Evolutionary conservation across 2,113 vertebrate species (phyloP), one percentile per base, ranked within the genome.

Genomic region (Cheilinus undulatus): DNA sequence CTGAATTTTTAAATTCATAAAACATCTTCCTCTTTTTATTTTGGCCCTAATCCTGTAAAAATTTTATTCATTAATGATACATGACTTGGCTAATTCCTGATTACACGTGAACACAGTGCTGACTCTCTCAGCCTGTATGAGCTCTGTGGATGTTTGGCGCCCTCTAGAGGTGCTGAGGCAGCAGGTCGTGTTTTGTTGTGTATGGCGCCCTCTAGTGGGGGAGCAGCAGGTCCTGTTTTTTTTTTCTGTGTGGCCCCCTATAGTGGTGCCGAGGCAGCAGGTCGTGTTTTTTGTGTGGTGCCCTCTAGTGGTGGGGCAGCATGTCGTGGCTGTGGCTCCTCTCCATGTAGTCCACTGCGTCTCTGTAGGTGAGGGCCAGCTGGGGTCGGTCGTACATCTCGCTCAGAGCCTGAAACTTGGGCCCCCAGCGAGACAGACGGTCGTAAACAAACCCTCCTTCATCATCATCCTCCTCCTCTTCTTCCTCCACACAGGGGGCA

Each of bases 391-490:
- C 82, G 71, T 82, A 96, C 77, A 95, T 91, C 84, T 95, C 91
- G 71, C 91, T 94, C 58, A 96, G 91, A 3, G 75, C 85, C 83
- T 93, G 85, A 75, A 96, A 96, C 84, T 95, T 95, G 2, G 94
- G 78, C 9, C 95, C 94, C 94, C 94, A 95, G 14, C 89, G 89
- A 3, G 76, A 86, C 62, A 96, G 90, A 59, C 80, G 81, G 63
- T 95, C 90, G 0, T 89, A 87, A 23, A 83, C 92, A 24, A 93
- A 85, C 63, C 92, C 92, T 7, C 43, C 76, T 2, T 61, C 74
- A 46, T 94, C 92, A 0, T 93, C 89, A 0, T 82, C 78, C 1
- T 80, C 76, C 36, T 57, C 75, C 2, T 76, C 61, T 13, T 65
- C 68, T 1, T 23, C 50, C 15, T 42, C 40, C 40, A 17, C 7